phyloP scores from a whole-genome alignment of 1,140 invertebrate genomes.

The Cotesia vestalis region DNA sequence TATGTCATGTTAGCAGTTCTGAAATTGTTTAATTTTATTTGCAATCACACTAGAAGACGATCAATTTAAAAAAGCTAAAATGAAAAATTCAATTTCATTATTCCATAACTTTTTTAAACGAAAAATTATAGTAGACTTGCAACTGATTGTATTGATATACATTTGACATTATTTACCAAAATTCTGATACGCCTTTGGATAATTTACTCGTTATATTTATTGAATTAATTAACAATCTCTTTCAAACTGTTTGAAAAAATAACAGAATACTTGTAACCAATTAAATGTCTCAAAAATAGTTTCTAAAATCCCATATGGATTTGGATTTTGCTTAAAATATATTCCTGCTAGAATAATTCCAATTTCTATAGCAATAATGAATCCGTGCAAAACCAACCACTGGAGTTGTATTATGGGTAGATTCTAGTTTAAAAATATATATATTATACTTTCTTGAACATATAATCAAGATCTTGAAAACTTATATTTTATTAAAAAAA shows the following conservation, averaged over 20 bases:
- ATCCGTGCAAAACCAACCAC: slow-evolving; percentile 63
- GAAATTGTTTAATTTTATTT: no score
- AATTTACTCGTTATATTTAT: no score
- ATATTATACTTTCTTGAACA: slow-evolving; percentile 19
- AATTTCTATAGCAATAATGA: slow-evolving; percentile 60
- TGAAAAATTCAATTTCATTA: no score
- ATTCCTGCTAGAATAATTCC: slow-evolving; percentile 56
- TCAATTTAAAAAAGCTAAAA: no score
- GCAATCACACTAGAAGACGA: no score
- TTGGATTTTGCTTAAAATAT: slow-evolving; percentile 56
- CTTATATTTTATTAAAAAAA: not conserved
- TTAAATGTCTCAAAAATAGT: slow-evolving; percentile 55
- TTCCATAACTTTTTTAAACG: no score
- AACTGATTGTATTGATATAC: no score
- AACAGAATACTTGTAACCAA: slow-evolving; percentile 64
- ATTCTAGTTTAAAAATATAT: slow-evolving; percentile 48
- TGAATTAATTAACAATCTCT: not conserved
- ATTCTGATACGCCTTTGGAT: no score
- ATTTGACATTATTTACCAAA: no score
- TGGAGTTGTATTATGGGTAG: slow-evolving; percentile 60
- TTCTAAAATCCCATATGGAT: slow-evolving; percentile 56
- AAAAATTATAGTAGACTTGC: no score
- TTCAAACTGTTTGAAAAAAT: slow-evolving; percentile 54
- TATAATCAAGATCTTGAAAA: not conserved
- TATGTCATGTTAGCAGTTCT: no score